Conservation (phyloP, 2,113 vertebrate species). For the Micromys minutus region DNA sequence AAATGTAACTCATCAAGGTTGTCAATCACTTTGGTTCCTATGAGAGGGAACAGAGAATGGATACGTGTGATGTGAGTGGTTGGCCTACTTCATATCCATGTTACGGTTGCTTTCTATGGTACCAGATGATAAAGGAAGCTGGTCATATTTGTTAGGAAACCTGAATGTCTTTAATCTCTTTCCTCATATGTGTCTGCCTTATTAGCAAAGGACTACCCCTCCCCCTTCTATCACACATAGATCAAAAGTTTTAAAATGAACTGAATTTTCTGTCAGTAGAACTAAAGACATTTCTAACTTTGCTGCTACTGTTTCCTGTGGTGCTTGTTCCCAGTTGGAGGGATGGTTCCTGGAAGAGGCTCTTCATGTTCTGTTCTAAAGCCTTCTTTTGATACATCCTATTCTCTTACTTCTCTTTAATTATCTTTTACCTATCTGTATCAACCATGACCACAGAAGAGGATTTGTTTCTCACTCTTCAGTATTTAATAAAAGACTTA, state of each 20-base stretch:
- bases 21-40: background rate
- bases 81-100: background rate
- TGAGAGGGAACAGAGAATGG: background rate
- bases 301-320: background rate
- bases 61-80: background rate
- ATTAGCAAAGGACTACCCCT: background rate
- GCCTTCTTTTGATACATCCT: background rate
- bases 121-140: background rate
- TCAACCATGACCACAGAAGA: background rate
- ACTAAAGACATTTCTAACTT: background rate
- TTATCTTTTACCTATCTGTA: background rate
- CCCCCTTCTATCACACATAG: background rate
- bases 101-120: background rate
- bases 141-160: background rate
- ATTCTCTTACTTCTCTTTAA: background rate
- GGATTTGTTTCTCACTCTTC: background rate
- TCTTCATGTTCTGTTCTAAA: background rate
- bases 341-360: background rate
- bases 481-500: background rate
- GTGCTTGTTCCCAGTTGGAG: background rate
- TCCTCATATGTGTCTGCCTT: background rate
- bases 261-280: background rate
- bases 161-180: background rate
- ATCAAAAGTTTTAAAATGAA: background rate
- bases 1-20: background rate